Base-by-base conservation (phyloP, 2,797 vertebrate species). In the Allobates femoralis region DNA sequence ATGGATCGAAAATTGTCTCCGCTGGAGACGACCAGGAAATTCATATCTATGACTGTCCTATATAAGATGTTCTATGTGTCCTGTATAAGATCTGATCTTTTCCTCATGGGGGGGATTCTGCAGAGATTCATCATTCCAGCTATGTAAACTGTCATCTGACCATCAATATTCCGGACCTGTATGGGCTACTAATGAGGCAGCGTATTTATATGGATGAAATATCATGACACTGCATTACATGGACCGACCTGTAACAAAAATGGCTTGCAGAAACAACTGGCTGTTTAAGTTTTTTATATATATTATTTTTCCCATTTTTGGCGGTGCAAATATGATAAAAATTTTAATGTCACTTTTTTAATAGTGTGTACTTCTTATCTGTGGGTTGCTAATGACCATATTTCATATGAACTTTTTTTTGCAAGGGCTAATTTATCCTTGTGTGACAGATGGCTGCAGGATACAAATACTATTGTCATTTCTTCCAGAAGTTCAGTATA, bases 1-100 rank as follows among this genome's bases (percentile, higher is more conserved):
- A 92, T 0, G 97, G 98, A 58, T 99, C 97, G 56, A 99, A 99
- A 93, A 98, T 99, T 89, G 95, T 99, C 86, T 99, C 98, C 0
- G 97, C 98, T 6, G 97, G 97, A 69, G 98, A 99, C 26, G 98
- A 99, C 92, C 95, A 98, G 60, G 96, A 98, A 94, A 99, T 99
- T 90, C 98, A 99, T 90, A 95, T 99, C 91, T 99, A 99, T 75
- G 98, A 99, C 90, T 99, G 98, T 89, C 98, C 98, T 0, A 90
- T 97, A 93, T 99, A 96, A 91, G 7, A 34, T 28, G n/a, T n/a
- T n/a, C n/a, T n/a, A n/a, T n/a, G n/a, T n/a, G n/a, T n/a, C n/a
- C n/a, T n/a, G n/a, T n/a, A n/a, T n/a, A n/a, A n/a, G n/a, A 28
- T 66, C 11, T 46, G 23, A 55, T 41, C 55, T 71, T 41, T 3